These are phyloP conservation scores for Stictocephala bisonia DNA, from an alignment of 2,888 invertebrate species.

Conservation along the genomic window DNA sequence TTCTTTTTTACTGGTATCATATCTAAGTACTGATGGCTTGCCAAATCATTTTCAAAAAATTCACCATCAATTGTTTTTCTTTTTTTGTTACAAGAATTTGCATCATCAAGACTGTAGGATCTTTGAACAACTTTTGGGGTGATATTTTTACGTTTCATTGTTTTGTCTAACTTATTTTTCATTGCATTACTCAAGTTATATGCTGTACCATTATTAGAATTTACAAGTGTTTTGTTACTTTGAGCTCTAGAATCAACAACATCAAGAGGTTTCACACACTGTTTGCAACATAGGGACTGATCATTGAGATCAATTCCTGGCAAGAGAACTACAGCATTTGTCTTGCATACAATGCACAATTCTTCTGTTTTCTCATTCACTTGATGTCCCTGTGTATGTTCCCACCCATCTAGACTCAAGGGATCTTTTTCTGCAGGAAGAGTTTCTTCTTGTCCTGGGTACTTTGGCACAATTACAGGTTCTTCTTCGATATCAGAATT, in stretches of 20 bases:
- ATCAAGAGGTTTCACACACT: conserved; percentile 41
- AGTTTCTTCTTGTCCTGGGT: neutral
- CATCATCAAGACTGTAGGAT: conserved; percentile 4
- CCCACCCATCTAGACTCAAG: conserved; percentile 47
- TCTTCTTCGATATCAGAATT: conserved; percentile 24
- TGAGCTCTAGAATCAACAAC: neutral
- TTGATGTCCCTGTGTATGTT: conserved; percentile 41
- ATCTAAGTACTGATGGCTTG: neutral
- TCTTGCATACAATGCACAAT: conserved; percentile 46
- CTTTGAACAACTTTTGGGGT: neutral
- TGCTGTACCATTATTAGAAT: neutral
- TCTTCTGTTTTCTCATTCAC: conserved; percentile 43
- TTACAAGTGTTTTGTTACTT: conserved; percentile 7
- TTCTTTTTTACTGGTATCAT: conserved; percentile 11
- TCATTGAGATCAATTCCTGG: conserved; percentile 28
- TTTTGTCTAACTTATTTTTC: no score
- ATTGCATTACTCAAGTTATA: neutral
- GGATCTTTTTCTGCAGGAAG: conserved; percentile 46
- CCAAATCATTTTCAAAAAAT: neutral
- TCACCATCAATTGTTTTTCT: neutral
- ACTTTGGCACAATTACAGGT: conserved; percentile 24
- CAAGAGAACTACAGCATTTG: conserved; percentile 35
- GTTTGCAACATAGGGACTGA: conserved; percentile 43
- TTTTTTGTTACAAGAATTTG: neutral
- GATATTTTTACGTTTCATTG: neutral